Evolutionary conservation across 2,113 vertebrate species (phyloP).

Genomic region (Genyomyrus donnyi): DNA sequence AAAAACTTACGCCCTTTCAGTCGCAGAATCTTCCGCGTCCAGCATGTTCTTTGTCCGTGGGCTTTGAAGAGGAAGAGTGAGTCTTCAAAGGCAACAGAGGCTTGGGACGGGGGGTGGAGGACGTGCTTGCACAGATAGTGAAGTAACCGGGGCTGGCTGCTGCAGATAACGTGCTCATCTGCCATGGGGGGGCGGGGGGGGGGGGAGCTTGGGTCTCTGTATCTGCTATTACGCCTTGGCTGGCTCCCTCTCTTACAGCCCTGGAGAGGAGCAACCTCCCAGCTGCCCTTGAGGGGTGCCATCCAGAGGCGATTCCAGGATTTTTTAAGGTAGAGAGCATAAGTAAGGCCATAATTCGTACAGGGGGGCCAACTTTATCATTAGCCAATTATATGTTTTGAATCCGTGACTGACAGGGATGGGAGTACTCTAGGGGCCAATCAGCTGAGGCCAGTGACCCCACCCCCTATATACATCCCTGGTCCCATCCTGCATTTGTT

Average conservation of each 20-base stretch:
- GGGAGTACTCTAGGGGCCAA: neutral
- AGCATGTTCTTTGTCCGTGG: neutral
- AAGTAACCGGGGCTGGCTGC: slow-evolving; percentile 22
- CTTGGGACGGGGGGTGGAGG: neutral
- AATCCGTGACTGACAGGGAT: neutral
- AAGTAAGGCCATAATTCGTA: neutral
- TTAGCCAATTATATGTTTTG: neutral
- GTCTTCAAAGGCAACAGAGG: neutral
- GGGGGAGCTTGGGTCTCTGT: neutral
- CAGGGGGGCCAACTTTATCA: neutral
- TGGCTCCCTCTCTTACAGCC: neutral
- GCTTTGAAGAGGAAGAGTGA: neutral
- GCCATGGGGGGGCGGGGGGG: neutral
- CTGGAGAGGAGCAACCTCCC: neutral
- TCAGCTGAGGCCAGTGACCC: neutral
- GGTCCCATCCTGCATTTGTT: neutral
- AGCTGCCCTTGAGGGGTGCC: neutral
- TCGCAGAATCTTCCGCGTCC: neutral
- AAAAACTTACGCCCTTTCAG: slow-evolving; percentile 47
- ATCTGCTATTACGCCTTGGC: neutral
- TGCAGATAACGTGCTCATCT: slow-evolving; percentile 32
- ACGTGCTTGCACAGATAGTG: slow-evolving; percentile 28
- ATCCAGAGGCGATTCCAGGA: neutral
- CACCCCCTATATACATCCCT: neutral
- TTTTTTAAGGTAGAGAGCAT: neutral